These are phyloP conservation scores for Sula dactylatra DNA, from an alignment of 2,113 vertebrate species.

Conservation along the genomic window DNA sequence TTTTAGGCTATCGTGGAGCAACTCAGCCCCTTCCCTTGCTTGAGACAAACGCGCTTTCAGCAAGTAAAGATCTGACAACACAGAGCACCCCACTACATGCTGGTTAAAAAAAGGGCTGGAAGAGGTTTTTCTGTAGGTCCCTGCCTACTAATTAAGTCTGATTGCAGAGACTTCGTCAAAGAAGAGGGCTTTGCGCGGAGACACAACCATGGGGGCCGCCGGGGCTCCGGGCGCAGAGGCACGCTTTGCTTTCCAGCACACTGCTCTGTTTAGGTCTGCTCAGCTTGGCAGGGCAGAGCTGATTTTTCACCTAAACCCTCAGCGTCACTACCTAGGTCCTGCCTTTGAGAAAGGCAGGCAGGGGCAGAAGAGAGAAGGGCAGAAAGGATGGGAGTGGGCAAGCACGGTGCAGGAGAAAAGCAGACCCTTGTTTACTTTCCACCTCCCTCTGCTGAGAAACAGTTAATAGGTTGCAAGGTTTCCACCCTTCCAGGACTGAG, in stretches of 20 bases:
- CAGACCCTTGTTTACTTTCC: background rate
- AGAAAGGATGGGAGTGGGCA: background rate
- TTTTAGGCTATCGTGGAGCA: background rate
- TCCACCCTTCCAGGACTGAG: constrained; percentile 38
- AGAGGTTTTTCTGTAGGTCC: background rate
- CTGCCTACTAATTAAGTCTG: background rate
- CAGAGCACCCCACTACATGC: rapidly evolving
- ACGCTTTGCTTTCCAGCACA: background rate
- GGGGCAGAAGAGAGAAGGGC: background rate
- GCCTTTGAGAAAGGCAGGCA: background rate
- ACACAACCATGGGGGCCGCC: rapidly evolving
- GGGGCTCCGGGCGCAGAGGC: rapidly evolving
- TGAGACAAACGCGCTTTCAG: background rate
- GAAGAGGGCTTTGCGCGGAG: background rate
- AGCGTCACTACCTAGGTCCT: background rate
- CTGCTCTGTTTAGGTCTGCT: background rate
- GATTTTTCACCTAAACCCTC: background rate
- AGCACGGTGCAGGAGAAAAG: background rate
- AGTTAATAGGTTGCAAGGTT: constrained; percentile 17
- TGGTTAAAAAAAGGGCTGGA: background rate
- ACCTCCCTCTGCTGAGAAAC: background rate
- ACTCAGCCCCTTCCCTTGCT: background rate
- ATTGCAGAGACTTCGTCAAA: background rate
- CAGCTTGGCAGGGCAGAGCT: background rate
- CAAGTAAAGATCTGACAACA: background rate